Base-by-base conservation (phyloP, 2,888 invertebrate genomes). In the Gisinianus flammeolus region DNA sequence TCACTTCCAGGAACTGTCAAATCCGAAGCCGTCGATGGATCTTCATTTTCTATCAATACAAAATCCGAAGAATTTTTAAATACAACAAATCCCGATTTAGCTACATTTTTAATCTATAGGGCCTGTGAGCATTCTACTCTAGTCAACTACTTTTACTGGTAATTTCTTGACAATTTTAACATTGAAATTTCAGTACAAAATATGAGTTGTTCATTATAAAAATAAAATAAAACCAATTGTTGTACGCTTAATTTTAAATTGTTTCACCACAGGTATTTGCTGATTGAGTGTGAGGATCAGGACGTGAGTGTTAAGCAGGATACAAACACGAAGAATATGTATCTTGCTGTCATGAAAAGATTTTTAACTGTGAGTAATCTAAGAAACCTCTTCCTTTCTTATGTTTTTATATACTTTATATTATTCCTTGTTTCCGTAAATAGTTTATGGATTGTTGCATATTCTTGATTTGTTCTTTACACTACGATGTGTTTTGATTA, bases 131-230 rank as follows among this genome's bases (percentile, higher is more conserved):
- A 98, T 90, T 91, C 93, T 71, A 93, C 91, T 22, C 89, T 99
- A 67, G 97, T 97, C 69, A 98, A 98, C 89, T 98, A 98, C 87
- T 92, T 99, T 85, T 98, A 95, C 88, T 99, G 99, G 99, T 90
- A 85, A 81, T 62, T 62, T 24, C 3, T 24, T 22, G 22, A 6
- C 22, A 62, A 62, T 24, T 10, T 62, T 54, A 5, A 16, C 5
- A 54, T 83, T 30, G 30, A 31, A 28, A 76, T 52, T 67, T 19
- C 68, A 33, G 22, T n/a, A 35, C 16, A 22, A 2, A 33, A 19
- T 24, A 35, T 68, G 19, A 16, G 31, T 26, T 33, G 4, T 1
- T 68, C 31, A n/a, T 30, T 10, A 67, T 67, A 19, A 5, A 35
- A 35, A 35, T 35, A 12, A 35, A 8, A 12, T 35, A 35, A 35